phyloP scores from a whole-genome alignment of 2,113 vertebrate genomes.

The Syrrhaptes paradoxus region DNA sequence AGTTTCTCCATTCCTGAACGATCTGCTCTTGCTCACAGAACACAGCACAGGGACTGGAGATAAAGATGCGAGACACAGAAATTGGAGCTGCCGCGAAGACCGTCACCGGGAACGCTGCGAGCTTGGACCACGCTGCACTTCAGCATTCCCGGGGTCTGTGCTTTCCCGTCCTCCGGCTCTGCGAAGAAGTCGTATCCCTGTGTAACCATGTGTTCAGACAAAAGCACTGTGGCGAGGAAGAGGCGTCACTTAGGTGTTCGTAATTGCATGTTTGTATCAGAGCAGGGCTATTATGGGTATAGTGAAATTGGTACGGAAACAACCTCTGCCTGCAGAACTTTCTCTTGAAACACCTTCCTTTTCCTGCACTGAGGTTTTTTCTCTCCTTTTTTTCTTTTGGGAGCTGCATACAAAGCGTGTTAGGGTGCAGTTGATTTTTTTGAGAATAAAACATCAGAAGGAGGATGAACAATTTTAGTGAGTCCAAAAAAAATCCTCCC shows the following conservation, averaged over 20 bases:
- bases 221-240: background rate
- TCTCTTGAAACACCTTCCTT: background rate
- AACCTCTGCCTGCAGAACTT: background rate
- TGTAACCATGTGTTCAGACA: background rate
- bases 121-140: background rate
- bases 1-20: background rate
- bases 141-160: background rate
- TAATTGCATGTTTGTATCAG: background rate
- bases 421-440: background rate
- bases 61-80: background rate
- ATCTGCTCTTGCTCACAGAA: background rate
- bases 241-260: background rate
- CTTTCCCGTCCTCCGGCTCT: background rate
- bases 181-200: background rate
- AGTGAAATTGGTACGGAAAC: background rate
- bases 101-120: background rate
- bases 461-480: conserved; percentile 1
- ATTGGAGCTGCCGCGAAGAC: background rate
- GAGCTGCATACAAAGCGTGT: background rate
- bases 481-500: conserved; percentile 7
- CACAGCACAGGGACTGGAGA: background rate
- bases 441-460: conserved; percentile 43
- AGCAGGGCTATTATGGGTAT: background rate
- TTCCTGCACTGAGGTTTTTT: background rate
- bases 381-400: background rate